Base-by-base conservation (phyloP, 1,140 invertebrate genomes). In the Heliconius nattereri region DNA sequence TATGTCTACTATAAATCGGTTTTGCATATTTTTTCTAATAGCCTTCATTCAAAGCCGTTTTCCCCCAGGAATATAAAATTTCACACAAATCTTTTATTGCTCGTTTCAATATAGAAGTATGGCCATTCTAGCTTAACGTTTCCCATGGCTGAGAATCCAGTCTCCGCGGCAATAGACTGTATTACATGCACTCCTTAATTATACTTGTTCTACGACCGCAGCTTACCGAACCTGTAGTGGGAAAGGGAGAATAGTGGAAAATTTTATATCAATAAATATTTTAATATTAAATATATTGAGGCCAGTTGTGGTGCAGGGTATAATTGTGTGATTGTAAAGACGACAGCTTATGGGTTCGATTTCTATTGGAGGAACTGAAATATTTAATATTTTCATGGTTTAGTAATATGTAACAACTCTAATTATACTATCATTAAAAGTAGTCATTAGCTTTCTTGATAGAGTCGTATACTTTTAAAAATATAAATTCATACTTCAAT, bases 121-220 rank as follows among this genome's bases (percentile, higher is more conserved):
- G 71, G 75, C 32, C 74, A 76, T 74, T 81, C 72, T 78, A 81
- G 76, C 72, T 73, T 81, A 78, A 81, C 78, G 70, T 83, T 87
- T 87, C 86, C 82, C 83, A 85, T 84, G 81, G 82, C 78, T 83
- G 78, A 82, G 84, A 85, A 84, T 88, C 83, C 81, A 83, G 84
- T 86, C 83, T 81, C 81, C 76, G 60, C 70, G 73, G 73, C 76
- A 81, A 78, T 81, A 80, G 73, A 80, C 83, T 82, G 75, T 82
- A 78, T 78, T 83, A 83, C 83, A 85, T 87, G 83, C 84, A 84
- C 75, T 80, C 81, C 83, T 86, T 86, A 88, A 88, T 87, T 86
- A 85, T 75, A 85, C 83, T 84, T 82, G 83, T 86, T 83, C 74
- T 80, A 60, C 73, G 72, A 83, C 83, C 81, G 80, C 80, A 83